Evolutionary conservation across 2,113 vertebrate species (phyloP).

Genomic region (Merops nubicus): DNA sequence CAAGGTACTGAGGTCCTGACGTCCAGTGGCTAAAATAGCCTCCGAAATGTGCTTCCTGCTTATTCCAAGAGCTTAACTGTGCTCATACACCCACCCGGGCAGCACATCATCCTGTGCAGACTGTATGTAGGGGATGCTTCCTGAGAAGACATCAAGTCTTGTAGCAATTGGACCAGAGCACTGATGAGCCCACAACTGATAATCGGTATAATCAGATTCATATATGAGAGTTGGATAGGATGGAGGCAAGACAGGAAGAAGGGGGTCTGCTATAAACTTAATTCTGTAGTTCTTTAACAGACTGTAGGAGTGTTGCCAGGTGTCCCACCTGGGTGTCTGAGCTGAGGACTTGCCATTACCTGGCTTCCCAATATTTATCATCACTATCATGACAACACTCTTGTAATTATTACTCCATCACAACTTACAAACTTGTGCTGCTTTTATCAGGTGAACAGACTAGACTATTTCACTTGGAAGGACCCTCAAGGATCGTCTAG

Average conservation of each 20-base stretch:
- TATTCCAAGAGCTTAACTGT: background rate
- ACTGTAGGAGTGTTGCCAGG: background rate
- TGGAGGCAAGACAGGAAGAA: background rate
- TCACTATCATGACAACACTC: background rate
- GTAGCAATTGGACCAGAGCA: background rate
- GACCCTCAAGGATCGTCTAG: background rate
- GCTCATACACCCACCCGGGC: background rate
- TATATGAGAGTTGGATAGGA: background rate
- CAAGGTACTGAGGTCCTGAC: background rate
- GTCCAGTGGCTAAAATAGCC: background rate
- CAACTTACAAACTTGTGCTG: background rate
- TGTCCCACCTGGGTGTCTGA: too few species aligned
- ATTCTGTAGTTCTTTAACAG: background rate
- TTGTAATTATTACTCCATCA: background rate
- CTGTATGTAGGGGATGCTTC: background rate
- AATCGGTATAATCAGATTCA: background rate
- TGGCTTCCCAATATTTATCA: background rate
- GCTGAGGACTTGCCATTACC: background rate
- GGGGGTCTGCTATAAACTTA: background rate
- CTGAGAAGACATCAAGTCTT: background rate
- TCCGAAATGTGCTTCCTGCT: background rate
- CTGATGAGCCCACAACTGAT: background rate
- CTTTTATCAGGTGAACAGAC: background rate
- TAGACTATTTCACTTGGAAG: background rate
- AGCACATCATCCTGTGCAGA: background rate